Evolutionary conservation across 2,888 invertebrate genomes (phyloP), one percentile per base, ranked within the genome.

Genomic region (Cephus rjabovi): DNA sequence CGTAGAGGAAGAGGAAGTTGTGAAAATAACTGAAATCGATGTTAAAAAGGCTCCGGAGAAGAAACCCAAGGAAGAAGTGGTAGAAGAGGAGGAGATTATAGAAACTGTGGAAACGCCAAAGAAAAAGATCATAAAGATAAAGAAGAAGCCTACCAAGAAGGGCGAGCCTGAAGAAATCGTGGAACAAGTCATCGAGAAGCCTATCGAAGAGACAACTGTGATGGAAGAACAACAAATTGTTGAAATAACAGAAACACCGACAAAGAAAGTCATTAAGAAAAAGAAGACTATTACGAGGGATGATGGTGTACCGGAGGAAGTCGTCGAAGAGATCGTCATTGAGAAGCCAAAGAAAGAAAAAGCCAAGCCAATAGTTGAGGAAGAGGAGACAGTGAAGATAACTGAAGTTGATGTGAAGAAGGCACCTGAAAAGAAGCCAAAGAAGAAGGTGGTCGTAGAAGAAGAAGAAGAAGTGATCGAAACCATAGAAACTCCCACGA

Each of bases 61-160:
- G 34, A 34, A 34, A 9, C 9, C 34, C 34, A 9, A 34, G 6
- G 77, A 81, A n/a, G 80, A 80, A 40, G 84, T 81, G 80, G 81
- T 30, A 75, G 80, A 23, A 68, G 93, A 82, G 56, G 84, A 82
- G 69, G 34, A 34, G 34, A 78, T 82, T 2, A 80, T 83, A 11
- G 83, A 93, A 86, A 89, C 91, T 15, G 89, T 89, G 74, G 87
- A 92, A 83, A 84, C 90, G 2, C 87, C 91, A 79, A 89, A 93
- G 56, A 88, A 92, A 86, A 87, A 81, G 75, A 84, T 83, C 87
- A 88, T 84, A 86, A 89, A 87, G 86, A 90, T 78, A 88, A 92
- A 74, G 81, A 90, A 70, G 85, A 78, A 69, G 33, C 83, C 86
- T 31, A 77, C 80, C n/a, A 81, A 82, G 71, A 79, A 82, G 69